Conservation (phyloP, 2,797 vertebrate species). For the Okamejei kenojei region DNA sequence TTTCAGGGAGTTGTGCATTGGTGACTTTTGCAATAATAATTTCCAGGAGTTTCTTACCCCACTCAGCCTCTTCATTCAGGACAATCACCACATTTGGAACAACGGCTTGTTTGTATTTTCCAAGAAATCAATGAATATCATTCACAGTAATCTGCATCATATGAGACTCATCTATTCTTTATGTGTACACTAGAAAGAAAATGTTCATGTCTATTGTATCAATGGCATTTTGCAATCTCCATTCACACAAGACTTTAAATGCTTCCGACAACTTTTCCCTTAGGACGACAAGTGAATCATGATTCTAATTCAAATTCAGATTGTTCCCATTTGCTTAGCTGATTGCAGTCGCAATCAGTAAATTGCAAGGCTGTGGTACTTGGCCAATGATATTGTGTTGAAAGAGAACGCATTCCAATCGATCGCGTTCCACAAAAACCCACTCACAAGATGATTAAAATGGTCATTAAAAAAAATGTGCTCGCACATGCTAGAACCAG, state of each 20-base stretch:
- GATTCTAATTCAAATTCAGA: background rate
- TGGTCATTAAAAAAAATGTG: background rate
- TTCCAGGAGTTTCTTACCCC: background rate
- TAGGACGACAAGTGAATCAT: background rate
- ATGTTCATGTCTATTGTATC: background rate
- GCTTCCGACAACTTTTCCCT: background rate
- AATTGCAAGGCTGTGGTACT: background rate
- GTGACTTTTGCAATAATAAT: background rate
- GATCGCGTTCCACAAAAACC: too few species aligned
- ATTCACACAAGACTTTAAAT: background rate
- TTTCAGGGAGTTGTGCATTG: background rate
- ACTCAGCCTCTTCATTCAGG: background rate
- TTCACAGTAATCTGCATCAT: constrained; percentile 17
- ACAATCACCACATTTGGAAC: background rate
- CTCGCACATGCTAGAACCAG: too few species aligned
- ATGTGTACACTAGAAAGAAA: background rate
- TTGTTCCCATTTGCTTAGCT: background rate
- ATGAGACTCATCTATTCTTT: background rate
- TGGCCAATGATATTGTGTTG: background rate
- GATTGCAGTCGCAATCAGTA: background rate
- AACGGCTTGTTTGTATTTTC: background rate
- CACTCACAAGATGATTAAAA: too few species aligned
- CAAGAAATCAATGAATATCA: background rate
- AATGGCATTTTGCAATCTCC: constrained; percentile 16
- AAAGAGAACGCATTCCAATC: too few species aligned